These are phyloP conservation scores for Oriolus oriolus DNA, from an alignment of 2,113 vertebrate genomes.

Conservation along the genomic window DNA sequence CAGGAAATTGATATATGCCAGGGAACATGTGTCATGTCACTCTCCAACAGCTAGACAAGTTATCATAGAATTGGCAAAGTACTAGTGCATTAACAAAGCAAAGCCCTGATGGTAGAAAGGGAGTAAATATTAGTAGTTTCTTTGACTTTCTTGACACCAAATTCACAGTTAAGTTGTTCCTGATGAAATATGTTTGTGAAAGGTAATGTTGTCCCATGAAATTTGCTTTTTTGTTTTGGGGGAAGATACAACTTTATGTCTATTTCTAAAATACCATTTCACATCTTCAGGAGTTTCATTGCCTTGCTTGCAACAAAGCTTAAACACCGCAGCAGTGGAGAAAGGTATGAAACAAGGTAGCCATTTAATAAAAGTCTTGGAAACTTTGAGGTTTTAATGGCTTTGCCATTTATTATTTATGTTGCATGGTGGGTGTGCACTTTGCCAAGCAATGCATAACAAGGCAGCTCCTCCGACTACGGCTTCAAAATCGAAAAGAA, in stretches of 20 bases:
- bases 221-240: not conserved
- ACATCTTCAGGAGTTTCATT: not conserved
- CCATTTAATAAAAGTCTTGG: not conserved
- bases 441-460: conserved; percentile 14
- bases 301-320: not conserved
- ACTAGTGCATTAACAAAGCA: not conserved
- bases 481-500: not conserved
- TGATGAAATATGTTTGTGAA: not conserved
- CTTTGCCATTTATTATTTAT: conserved; percentile 45
- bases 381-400: conserved; percentile 8
- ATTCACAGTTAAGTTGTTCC: not conserved
- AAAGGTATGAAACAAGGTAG: not conserved
- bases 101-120: not conserved
- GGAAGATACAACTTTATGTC: not conserved
- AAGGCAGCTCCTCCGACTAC: not conserved
- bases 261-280: not conserved
- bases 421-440: not conserved
- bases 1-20: not conserved
- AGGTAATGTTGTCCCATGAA: not conserved
- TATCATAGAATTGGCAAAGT: not conserved
- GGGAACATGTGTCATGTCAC: not conserved
- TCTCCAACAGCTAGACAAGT: not conserved
- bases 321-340: not conserved
- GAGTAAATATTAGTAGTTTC: not conserved
- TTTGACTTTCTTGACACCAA: not conserved